Evolutionary conservation across 2,797 vertebrate genomes (phyloP), one percentile per base, ranked within the genome.

Genomic region (Mormyrus hasselquistii): DNA sequence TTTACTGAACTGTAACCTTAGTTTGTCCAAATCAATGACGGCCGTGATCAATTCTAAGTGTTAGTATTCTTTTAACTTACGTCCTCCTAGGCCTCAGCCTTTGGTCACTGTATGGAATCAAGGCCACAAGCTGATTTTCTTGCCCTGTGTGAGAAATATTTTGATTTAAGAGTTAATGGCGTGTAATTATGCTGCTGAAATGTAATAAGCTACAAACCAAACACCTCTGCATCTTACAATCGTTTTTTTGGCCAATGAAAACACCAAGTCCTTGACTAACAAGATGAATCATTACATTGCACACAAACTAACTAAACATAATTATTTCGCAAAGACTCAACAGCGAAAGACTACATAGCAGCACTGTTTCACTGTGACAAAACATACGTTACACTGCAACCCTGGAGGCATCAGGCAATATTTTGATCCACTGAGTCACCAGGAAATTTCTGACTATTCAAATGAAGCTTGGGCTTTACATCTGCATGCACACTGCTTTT

Each of bases 81-180:
- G 98, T 99, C 95, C 98, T 97, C 94, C 98, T 97, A 25, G 98
- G 98, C 83, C 96, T 95, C 90, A 99, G 95, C 91, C 98, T 96
- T 90, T 99, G 98, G 95, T 99, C 98, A 89, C 98, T 99, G 94
- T 99, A 99, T 3, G 98, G 98, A 93, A 99, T 99, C 94, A 99
- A 94, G 55, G 98, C 98, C 92, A 99, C 98, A 9, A 99, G 96
- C 91, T 99, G 98, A 91, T 99, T 99, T 95, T 99, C 98, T 93
- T 99, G 98, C 87, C 98, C 98, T 99, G 95, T 91, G 86, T 29
- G 62, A 87, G 14, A 22, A 82, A 76, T 29, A 44, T 86, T 25
- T 29, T 22, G 65, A 55, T 88, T 76, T 44, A 83, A 49, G 7
- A 12, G 65, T 65, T 44, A 34, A 79, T 19, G 41, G 29, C 38